Base-by-base conservation (phyloP, 2,113 vertebrate genomes). In the Malurus cyaneus region DNA sequence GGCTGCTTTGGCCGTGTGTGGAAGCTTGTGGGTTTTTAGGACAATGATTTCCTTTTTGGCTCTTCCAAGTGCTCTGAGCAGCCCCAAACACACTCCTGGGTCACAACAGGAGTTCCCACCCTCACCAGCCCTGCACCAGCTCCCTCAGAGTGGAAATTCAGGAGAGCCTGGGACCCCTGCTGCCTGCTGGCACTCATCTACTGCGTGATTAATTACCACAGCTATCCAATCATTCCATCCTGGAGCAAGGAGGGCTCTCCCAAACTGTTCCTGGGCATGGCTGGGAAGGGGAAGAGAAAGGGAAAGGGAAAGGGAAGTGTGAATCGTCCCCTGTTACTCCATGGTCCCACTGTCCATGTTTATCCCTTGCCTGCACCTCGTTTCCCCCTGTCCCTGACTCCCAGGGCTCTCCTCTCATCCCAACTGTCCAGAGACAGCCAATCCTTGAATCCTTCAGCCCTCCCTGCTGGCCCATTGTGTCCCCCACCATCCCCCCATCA, bases 401-500 rank as follows among this genome's bases (percentile, higher is more conserved):
- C 42, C 85, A 34, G 17, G 8, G 32, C 12, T 64, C 57, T 74
- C 66, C 46, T 61, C 47, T 11, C 17, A 2, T 7, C 41, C 77
- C 13, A 28, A 20, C 31, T 18, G 6, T 4, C 41, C 54, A 34
- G 29, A 26, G 5, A 29, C 11, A 66, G 54, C 57, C 11, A 18
- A 46, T 46, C 44, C 18, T 46, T 17, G 29, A 8, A 11, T 8
- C n/a, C 44, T 57, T 19, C 36, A 69, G 29, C 15, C 29, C 32
- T 61, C 36, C 62, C 28, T 24, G 24, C 9, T 11, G 34, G 32
- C 39, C 39, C 18, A 6, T 3, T 23, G 18, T 39, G 60, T 29
- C 1, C 12, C 12, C 6, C n/a, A 25, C 17, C 70, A 57, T 32
- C 10, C 2, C 36, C 12, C n/a, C 47, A 18, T 1, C 23, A 1